phyloP scores from a whole-genome alignment of 2,888 invertebrate species.

The Vannuccia rotundouncinata region DNA sequence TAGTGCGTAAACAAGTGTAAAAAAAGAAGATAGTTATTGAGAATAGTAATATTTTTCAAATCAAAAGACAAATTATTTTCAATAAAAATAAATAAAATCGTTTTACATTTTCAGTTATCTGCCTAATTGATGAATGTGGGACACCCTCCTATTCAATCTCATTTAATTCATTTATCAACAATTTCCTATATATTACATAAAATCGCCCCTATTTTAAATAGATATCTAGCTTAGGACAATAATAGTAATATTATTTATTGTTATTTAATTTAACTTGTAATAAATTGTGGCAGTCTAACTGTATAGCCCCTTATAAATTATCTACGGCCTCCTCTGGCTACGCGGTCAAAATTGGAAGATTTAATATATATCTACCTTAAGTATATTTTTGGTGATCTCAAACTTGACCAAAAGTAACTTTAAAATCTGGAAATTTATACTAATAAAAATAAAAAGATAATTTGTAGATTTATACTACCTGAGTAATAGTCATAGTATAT shows the following conservation, averaged over 20 bases:
- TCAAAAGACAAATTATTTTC: not conserved
- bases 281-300: too few species aligned
- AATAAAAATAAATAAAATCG: not conserved
- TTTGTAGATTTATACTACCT: too few species aligned
- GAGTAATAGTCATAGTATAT: too few species aligned
- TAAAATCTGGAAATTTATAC: too few species aligned
- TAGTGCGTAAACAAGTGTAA: not conserved
- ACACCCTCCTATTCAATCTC: not conserved
- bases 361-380: too few species aligned
- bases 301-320: too few species aligned
- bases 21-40: not conserved
- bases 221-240: not conserved
- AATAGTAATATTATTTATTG: not conserved
- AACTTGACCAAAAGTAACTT: too few species aligned
- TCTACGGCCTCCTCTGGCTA: too few species aligned
- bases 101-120: constrained; percentile 1
- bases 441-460: too few species aligned
- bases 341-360: too few species aligned
- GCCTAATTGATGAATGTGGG: not conserved
- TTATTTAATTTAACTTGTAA: too few species aligned
- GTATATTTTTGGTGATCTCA: too few species aligned
- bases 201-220: not conserved
- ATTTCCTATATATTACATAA: not conserved
- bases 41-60: not conserved
- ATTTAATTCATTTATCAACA: not conserved